Conservation (phyloP, 2,888 invertebrate species). For the Polietes domitor region DNA sequence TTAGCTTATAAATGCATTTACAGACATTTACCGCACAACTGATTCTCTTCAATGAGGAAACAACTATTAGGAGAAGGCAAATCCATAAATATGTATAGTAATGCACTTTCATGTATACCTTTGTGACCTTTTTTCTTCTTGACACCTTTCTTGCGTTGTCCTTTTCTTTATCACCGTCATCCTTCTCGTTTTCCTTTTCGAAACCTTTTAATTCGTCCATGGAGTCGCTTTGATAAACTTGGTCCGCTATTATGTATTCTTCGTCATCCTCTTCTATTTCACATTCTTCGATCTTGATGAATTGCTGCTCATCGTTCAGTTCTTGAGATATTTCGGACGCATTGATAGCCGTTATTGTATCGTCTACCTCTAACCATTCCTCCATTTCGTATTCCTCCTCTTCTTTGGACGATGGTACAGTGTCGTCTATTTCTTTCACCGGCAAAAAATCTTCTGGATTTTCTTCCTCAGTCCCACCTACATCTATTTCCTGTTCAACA, state of each 20-base stretch:
- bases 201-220: conserved; percentile 46
- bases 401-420: neutral
- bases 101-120: conserved; percentile 44
- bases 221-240: conserved; percentile 33
- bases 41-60: no score
- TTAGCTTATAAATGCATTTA: no score
- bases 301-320: neutral
- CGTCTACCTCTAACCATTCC: conserved; percentile 61
- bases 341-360: conserved; percentile 8
- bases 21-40: no score
- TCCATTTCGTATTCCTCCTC: conserved; percentile 52
- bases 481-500: conserved; percentile 59
- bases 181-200: conserved; percentile 28
- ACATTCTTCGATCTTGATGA: conserved; percentile 30
- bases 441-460: conserved; percentile 49
- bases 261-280: neutral
- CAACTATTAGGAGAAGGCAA: no score
- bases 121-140: conserved; percentile 52
- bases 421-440: neutral
- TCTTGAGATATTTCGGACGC: neutral
- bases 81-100: no score
- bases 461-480: conserved; percentile 52
- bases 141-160: conserved; percentile 19
- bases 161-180: neutral
- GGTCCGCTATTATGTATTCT: conserved; percentile 17